Evolutionary conservation across 2,888 invertebrate species (phyloP), one percentile per base, ranked within the genome.

Genomic region (Sesamia inferens): DNA sequence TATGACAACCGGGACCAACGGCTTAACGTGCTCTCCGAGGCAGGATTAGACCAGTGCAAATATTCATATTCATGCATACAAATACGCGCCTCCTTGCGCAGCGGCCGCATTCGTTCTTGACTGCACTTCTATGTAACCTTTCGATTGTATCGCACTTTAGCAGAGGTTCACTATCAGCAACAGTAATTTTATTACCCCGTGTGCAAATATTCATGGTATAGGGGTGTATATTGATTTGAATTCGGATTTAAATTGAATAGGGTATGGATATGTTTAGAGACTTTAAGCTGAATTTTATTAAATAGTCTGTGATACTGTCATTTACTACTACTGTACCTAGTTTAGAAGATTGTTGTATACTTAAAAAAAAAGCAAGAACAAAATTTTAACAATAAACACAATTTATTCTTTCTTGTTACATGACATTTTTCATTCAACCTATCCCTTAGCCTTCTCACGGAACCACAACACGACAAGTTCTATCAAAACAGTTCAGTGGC

Each of bases 161-260:
- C 51, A 48, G 54, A 57, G 78, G 64, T 79, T 83, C 71, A 80
- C 82, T 82, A 84, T 84, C 74, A 76, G 67, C 69, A 69, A 69
- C 73, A 77, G 83, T 78, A 81, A 81, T 84, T 87, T 88, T 85
- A 86, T 83, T 83, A 80, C 75, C 58, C 64, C 11, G 19, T 64
- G 63, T 72, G 64, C 76, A 79, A 83, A 85, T 80, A 76, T 54
- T 66, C 62, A 47, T n/a, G 59, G 67, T 71, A 76, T 68, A 68
- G 51, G 55, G 68, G 59, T n/a, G 47, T 22, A 24, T 65, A 73
- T 78, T 67, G 73, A 83, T 82, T 79, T 68, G 54, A 39, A 62
- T 68, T 59, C 13, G 24, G 44, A 39, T 68, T 74, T 54, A 62
- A 71, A 71, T 78, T 55, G 62, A 63, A 68, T 24, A 31, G 55